Evolutionary conservation across 2,797 vertebrate genomes (phyloP), one percentile per base, ranked within the genome.

Genomic region (Nannoperca australis): DNA sequence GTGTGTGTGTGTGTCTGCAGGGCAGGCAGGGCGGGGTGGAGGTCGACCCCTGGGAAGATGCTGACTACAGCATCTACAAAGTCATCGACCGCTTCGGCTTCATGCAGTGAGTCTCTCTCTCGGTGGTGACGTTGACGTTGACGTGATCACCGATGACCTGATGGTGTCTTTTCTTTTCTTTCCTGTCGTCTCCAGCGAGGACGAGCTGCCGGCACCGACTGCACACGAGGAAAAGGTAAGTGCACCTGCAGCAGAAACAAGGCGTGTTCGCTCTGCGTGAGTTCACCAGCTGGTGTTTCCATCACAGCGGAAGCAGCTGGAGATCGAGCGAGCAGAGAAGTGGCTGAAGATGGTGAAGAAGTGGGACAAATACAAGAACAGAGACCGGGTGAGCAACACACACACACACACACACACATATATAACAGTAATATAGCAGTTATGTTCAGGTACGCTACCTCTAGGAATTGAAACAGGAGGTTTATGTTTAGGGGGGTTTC

Each of bases 311-410:
- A 97, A 97, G 65, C 94, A 95, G 81, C 94, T 94, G 84, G 97
- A 98, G 88, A 84, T 97, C 0, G 95, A 96, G 76, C 82, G 96
- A 0, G 95, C 96, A 36, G 94, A 95, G 86, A 97, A 97, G 91
- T 97, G 96, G 96, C 87, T 97, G 67, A 98, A 97, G 93, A 97
- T 98, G 97, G 91, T 96, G 86, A 96, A 94, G 90, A 97, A 96
- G 66, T 98, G 97, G 96, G 88, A 94, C 12, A 97, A 97, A 81
- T 97, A 97, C 90, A 95, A 91, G 75, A 95, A 84, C 91, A 96
- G 93, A 20, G 94, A 96, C 53, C 94, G 95, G 94, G 97, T 97
- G 79, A 93, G 91, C 30, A 7, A 5, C 32, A 3, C n/a, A n/a
- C 6, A 7, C 27, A 12, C 36, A n/a, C n/a, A n/a, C n/a, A n/a